Base-by-base conservation (phyloP, 2,113 vertebrate genomes). In the Choloepus hoffmanni region DNA sequence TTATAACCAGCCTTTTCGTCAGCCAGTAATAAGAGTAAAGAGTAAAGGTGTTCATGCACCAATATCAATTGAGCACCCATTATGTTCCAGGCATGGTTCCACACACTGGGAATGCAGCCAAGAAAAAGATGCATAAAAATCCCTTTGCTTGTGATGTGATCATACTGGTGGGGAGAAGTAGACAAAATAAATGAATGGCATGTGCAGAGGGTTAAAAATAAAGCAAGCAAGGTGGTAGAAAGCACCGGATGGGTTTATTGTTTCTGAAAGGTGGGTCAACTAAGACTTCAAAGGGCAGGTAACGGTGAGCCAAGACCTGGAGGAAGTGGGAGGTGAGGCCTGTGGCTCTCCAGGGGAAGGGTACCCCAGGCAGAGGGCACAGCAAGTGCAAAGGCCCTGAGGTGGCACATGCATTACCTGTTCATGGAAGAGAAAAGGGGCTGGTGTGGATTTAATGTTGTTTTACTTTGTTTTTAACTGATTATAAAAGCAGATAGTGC, bases 21-120 rank as follows among this genome's bases (percentile, higher is more conserved):
- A 5, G 81, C 4, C 13, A 12, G 0, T 78, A 65, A 68, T 19
- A 30, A 10, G 1, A 82, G 55, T 26, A 40, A 36, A 55, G 14
- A 36, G 19, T 30, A 40, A 30, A 36, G 53, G 60, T 58, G 60
- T 55, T 43, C 43, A 1, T 43, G 70, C 68, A 40, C 36, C 30
- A 24, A 0, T 6, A 10, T 16, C 28, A 18, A 36, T 43, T 28
- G 26, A 63, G 72, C 19, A 12, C 4, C 40, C 23, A 13, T 36
- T 13, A 5, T 5, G 48, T 7, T 9, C 30, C 50, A 8, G 30
- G 78, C n/a, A 0, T 1, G 0, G 28, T 26, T 62, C n/a, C 74
- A 0, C 0, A 30, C 36, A 2, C 43, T 16, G 15, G 43, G 48
- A 60, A 8, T 48, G 15, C 16, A 55, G 60, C 45, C 0, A 3